Base-by-base conservation (phyloP, 2,113 vertebrate species). In the Myocastor coypus region DNA sequence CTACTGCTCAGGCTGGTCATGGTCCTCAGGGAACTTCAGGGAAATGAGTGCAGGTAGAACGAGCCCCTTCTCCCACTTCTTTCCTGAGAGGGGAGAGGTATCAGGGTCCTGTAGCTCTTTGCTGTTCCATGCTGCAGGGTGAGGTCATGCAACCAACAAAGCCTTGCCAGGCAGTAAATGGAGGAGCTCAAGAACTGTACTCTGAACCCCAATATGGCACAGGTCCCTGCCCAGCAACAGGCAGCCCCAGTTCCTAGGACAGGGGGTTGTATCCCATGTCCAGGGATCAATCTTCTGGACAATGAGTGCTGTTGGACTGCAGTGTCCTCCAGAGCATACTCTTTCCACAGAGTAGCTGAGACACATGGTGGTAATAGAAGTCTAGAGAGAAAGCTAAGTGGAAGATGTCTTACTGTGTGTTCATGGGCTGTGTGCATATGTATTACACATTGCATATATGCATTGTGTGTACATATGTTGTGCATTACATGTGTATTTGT, bases 41-140 rank as follows among this genome's bases (percentile, higher is more conserved):
- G 13, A 28, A 9, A 11, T 17, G 0, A 32, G 46, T 0, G 1
- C 24, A 55, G 34, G 20, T 0, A 5, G 55, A 40, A 40, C 7
- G 59, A 61, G 8, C 34, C 5, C 8, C 50, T 26, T 34, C 20
- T 4, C 0, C 16, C 14, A 30, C 37, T 83, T 14, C n/a, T 92
- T 3, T 28, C 4, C 37, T 20, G 73, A 5, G 19, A 84, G 34
- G 16, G 32, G 66, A 19, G 34, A 68, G 14, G 32, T 19, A 5
- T 14, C 2, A 16, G 32, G 17, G 30, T 68, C 66, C 66, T 68
- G 32, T 6, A 68, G 5, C 64, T 68, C 66, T 14, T 34, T 32
- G 14, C 14, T 5, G 5, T 32, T n/a, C 32, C 2, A 14, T 68
- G 64, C 10, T 66, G 63, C 66, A 34, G 66, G 66, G 30, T 11